Evolutionary conservation across 1,140 invertebrate species (phyloP), one percentile per base, ranked within the genome.

Genomic region (Apocrypta bakeri): DNA sequence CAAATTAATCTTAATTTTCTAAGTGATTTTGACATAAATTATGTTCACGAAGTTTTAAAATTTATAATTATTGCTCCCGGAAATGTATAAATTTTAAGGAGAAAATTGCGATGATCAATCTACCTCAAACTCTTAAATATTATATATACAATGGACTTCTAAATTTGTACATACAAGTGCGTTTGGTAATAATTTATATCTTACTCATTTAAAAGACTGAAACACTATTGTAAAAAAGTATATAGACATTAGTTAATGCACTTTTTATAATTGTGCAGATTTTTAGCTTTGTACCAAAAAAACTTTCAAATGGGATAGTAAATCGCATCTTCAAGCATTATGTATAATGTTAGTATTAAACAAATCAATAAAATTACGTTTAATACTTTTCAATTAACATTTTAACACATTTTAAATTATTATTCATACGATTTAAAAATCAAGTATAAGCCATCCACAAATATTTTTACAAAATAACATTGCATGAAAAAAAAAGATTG

Each of bases 151-250:
- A n/a, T 72, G 31, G 12, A 61, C 69, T 73, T 78, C 17, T 31
- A 31, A 79, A 83, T 79, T 83, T 83, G 81, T 78, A 78, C 14
- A 78, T 78, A 73, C 31, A 68, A 82, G 27, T 82, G 73, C 80
- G 73, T 71, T 48, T 78, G 33, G 63, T 73, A 29, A 48, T 68
- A 25, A 77, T 29, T 66, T 42, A 69, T 37, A 37, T 56, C 27
- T 71, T 69, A 61, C n/a, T 48, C 21, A 83, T 63, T 83, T 78
- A 64, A 48, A 76, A 82, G 81, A 82, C 81, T 82, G 74, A 82
- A 56, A 63, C 12, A 69, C 42, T 2, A 61, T 76, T 82, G 73
- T 82, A 77, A 83, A 27, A 64, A 64, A 64, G 31, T 72, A 21
- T 68, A 21, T 69, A 48, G 3, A 31, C 37, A n/a, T 63, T 42